phyloP scores from a whole-genome alignment of 2,113 vertebrate species.

The Odontesthes bonariensis region DNA sequence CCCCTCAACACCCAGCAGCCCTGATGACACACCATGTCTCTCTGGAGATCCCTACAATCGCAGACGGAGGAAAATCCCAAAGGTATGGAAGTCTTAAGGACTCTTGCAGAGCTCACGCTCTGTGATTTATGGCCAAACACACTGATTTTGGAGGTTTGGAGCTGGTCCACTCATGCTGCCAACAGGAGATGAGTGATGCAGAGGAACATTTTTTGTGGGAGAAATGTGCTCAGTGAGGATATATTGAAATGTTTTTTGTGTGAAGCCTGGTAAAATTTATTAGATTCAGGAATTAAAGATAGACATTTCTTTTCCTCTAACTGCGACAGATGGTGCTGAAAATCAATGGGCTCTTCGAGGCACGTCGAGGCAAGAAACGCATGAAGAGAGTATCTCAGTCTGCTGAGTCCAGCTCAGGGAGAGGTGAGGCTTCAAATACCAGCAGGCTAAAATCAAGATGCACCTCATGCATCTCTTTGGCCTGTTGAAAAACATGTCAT shows the following conservation, averaged over 20 bases:
- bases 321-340: constrained; percentile 90
- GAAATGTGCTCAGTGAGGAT: constrained; percentile 21
- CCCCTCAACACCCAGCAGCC: constrained; percentile 96
- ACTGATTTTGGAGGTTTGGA: constrained; percentile 1
- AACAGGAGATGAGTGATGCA: constrained; percentile 31
- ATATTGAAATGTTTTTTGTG: background rate
- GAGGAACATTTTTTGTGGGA: constrained; percentile 5
- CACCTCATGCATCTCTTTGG: background rate
- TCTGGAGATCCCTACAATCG: constrained; percentile 93
- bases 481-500: background rate
- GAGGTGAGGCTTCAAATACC: constrained; percentile 82
- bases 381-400: constrained; percentile 96
- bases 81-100: constrained; percentile 80
- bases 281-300: constrained; percentile 25
- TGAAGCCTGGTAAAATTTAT: background rate
- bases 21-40: constrained; percentile 93
- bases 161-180: constrained; percentile 31
- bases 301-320: constrained; percentile 31
- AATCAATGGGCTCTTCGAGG: constrained; percentile 95
- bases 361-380: constrained; percentile 93
- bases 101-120: background rate
- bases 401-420: constrained; percentile 91
- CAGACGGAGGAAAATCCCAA: constrained; percentile 93
- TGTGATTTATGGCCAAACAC: constrained; percentile 42
- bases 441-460: background rate